A percentile compares a stretch with the other conserved stretches of the same genome.
phyloP scores from a whole-genome alignment of 1,140 invertebrate genomes.

The Pseudomyrmex sp. region DNA sequence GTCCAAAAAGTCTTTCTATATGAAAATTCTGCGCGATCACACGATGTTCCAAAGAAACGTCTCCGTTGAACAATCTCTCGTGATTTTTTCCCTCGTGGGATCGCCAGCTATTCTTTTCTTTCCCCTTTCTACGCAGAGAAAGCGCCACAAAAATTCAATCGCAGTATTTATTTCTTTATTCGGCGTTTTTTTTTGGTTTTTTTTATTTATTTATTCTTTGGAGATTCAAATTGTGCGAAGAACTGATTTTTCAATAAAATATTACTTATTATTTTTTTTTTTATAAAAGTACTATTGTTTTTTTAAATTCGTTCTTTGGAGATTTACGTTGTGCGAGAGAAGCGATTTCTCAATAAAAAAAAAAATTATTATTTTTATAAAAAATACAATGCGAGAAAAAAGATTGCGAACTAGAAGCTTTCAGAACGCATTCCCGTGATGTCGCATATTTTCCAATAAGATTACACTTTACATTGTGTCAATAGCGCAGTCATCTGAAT shows the following conservation, averaged over 20 bases:
- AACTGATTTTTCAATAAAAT: constrained; percentile 13
- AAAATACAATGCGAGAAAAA: too few relatives aligned
- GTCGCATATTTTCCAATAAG: background rate
- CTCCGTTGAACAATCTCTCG: constrained; percentile 44
- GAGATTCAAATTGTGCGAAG: background rate
- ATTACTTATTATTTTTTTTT: background rate
- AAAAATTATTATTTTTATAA: too few relatives aligned
- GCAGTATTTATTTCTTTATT: constrained; percentile 6
- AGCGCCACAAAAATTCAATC: constrained; percentile 35
- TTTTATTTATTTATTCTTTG: constrained; percentile 9
- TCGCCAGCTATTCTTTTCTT: constrained; percentile 26
- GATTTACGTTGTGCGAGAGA: background rate
- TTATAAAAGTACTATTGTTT: background rate
- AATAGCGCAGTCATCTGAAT: background rate
- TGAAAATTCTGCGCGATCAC: constrained; percentile 7
- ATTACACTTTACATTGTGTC: background rate
- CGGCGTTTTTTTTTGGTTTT: background rate
- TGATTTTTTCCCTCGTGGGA: constrained; percentile 2
- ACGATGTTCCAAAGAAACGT: constrained; percentile 37
- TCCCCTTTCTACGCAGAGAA: background rate
- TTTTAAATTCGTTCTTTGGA: too few relatives aligned
- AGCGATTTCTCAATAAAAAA: constrained; percentile 2
- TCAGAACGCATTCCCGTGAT: too few relatives aligned
- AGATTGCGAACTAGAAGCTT: too few relatives aligned
- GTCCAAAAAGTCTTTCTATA: constrained; percentile 54